A percentile compares a stretch with the other conserved stretches of the same genome.
Conservation (phyloP, 2,113 vertebrate species). For the Mirounga angustirostris region DNA sequence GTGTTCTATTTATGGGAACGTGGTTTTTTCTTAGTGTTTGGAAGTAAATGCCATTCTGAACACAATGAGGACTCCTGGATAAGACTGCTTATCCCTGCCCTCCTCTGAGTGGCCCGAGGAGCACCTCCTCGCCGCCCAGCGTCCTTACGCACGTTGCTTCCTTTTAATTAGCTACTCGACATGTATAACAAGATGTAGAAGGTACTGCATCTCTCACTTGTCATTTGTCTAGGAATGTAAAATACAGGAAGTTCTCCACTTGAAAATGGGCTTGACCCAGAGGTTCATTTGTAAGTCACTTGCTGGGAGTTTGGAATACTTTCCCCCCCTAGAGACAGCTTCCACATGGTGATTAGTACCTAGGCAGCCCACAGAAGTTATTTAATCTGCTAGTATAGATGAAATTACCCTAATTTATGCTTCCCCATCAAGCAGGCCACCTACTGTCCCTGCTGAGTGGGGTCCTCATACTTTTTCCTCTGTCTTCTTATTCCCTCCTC, state of each 20-base stretch:
- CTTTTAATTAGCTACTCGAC: conserved; percentile 30
- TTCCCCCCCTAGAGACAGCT: background rate
- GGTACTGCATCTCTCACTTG: conserved; percentile 17
- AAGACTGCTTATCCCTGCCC: background rate
- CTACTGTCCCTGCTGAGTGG: background rate
- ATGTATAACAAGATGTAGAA: conserved; percentile 16
- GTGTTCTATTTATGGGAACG: conserved; percentile 51
- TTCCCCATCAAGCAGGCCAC: conserved; percentile 1
- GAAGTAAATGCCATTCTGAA: background rate
- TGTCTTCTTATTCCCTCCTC: background rate
- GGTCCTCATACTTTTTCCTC: background rate
- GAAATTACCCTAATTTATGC: conserved; percentile 47
- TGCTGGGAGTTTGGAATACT: conserved; percentile 59
- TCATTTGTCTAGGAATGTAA: conserved; percentile 72
- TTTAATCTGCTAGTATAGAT: background rate
- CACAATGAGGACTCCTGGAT: background rate
- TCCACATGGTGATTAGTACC: conserved; percentile 50
- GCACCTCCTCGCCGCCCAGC: background rate
- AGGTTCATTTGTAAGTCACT: conserved; percentile 64
- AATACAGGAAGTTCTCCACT: conserved; percentile 67
- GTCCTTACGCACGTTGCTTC: background rate
- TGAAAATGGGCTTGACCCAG: conserved; percentile 54
- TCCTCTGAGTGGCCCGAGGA: background rate
- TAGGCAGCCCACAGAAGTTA: background rate
- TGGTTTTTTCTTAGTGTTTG: background rate